A percentile compares a stretch with the other conserved stretches of the same genome.
These are phyloP conservation scores for Oncorhynchus clarkii DNA, from an alignment of 2,113 vertebrate species.

Conservation along the genomic window DNA sequence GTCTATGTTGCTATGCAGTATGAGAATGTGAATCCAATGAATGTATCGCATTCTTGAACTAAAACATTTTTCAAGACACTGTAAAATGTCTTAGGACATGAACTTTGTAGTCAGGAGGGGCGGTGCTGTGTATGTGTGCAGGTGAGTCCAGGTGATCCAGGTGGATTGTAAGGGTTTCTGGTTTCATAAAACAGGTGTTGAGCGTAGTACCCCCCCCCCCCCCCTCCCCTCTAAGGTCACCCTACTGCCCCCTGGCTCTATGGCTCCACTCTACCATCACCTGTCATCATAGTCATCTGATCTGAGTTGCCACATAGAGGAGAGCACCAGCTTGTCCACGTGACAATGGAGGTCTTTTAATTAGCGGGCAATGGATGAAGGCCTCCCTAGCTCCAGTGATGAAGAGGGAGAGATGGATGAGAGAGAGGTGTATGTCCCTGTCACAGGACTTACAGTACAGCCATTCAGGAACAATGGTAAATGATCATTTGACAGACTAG, in stretches of 20 bases:
- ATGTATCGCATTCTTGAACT: no score
- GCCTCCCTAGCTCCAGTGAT: slow-evolving; percentile 32
- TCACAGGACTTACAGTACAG: slow-evolving; percentile 38
- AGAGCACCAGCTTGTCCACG: slow-evolving; percentile 36
- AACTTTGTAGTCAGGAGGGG: neutral
- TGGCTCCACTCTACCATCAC: slow-evolving; percentile 31
- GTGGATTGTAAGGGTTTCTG: slow-evolving; percentile 48
- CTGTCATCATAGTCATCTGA: slow-evolving; percentile 62
- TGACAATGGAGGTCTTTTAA: slow-evolving; percentile 70
- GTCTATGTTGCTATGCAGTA: no score
- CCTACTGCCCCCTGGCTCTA: slow-evolving; percentile 12
- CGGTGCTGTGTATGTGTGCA: no score
- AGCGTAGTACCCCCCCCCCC: slow-evolving; percentile 38
- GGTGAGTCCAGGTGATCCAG: slow-evolving; percentile 61
- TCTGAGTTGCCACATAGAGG: slow-evolving; percentile 39
- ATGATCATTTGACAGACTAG: slow-evolving; percentile 38
- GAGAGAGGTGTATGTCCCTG: slow-evolving; percentile 16
- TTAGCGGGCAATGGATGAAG: slow-evolving; percentile 54
- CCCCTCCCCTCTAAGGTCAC: neutral
- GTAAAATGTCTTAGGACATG: no score
- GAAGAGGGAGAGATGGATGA: neutral
- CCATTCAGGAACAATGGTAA: slow-evolving; percentile 55
- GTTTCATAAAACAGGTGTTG: slow-evolving; percentile 74
- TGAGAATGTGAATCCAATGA: no score
- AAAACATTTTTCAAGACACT: no score